Evolutionary conservation across 1,140 invertebrate species (phyloP), one percentile per base, ranked within the genome.

Genomic region (Nylanderia fulva): DNA sequence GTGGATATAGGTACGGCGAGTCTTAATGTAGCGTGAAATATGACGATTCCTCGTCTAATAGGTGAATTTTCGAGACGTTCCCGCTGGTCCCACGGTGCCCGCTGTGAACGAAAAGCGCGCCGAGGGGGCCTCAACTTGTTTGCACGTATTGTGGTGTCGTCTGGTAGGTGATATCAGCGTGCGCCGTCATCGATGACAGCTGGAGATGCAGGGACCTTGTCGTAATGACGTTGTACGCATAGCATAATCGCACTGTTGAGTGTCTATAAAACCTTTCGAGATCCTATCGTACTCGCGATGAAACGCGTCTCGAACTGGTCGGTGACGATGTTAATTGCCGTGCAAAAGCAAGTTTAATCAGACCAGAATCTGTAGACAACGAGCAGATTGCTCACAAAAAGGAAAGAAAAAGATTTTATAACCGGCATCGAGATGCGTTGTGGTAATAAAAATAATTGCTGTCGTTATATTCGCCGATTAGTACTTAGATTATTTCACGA

Each of bases 151-250:
- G 77, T 82, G 69, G 39, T 72, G 27, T 66, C 45, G 27, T 45
- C 1, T 1, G 72, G 82, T 84, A 66, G 75, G 61, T 84, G 83
- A 84, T 72, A 84, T 84, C 60, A 84, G 74, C 83, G 45, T 58
- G 60, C 68, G n/a, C 76, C 15, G 66, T 75, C 68, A 39, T 54
- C 86, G 84, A 82, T 88, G 87, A 88, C 87, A 88, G 86, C 86
- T 87, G 87, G 56, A 61, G 58, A 66, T 72, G 72, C 58, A 60
- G 66, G 66, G 18, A 54, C 48, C 52, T 79, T 66, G 72, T 60
- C 45, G 64, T 88, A 85, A 88, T 63, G 75, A 82, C 69, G 52
- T 76, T 27, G 84, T 80, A 79, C 75, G 54, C 69, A 63, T 64
- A 85, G 64, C 48, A 60, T 88, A 88, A 88, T 87, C 87, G 84